These are phyloP conservation scores for Eulacestoma nigropectus DNA, from an alignment of 2,113 vertebrate genomes.

Conservation along the genomic window DNA sequence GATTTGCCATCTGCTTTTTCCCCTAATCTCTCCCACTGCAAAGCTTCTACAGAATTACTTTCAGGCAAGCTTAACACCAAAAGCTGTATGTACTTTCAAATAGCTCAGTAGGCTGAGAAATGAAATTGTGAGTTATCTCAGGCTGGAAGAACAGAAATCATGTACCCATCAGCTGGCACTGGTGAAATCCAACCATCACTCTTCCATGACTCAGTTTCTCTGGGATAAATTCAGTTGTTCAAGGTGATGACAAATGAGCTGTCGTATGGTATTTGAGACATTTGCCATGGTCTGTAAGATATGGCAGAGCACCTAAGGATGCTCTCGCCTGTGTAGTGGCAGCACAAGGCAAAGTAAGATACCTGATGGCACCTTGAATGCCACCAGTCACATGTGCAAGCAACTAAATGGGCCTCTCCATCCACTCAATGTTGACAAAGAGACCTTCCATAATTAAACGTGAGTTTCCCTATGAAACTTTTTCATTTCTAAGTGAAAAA, in stretches of 20 bases:
- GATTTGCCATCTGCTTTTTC: not conserved
- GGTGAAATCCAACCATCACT: not conserved
- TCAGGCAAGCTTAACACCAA: not conserved
- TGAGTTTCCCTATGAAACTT: not conserved
- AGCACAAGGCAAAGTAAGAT: not conserved
- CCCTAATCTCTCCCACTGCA: not conserved
- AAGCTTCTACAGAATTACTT: not conserved
- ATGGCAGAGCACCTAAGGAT: not conserved
- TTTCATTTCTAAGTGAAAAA: not conserved
- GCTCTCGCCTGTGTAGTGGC: fast-evolving
- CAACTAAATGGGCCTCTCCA: not conserved
- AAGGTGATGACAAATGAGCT: not conserved
- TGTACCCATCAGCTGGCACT: not conserved
- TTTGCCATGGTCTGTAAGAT: not conserved
- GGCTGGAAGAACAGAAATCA: not conserved
- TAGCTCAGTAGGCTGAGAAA: not conserved
- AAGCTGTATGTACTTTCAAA: not conserved
- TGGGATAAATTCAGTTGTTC: not conserved
- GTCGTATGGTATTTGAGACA: not conserved
- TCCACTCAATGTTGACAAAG: not conserved
- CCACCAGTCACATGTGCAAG: not conserved
- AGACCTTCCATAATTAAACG: not conserved
- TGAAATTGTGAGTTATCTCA: not conserved
- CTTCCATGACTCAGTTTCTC: not conserved
- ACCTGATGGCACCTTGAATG: not conserved